These are phyloP conservation scores for Buteo buteo DNA, from an alignment of 2,113 vertebrate species.

Conservation along the genomic window DNA sequence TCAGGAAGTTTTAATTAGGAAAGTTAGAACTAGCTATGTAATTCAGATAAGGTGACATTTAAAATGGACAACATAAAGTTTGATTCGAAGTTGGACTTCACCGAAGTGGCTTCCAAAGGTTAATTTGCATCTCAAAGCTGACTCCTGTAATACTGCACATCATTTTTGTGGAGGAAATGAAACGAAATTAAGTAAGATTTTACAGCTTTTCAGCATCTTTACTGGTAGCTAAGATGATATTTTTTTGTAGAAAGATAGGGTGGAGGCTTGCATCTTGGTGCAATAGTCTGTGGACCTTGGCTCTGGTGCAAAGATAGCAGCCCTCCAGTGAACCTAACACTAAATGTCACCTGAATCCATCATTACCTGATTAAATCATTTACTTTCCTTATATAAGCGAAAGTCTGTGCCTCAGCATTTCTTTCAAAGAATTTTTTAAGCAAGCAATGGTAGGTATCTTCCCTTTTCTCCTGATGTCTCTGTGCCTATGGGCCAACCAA, in stretches of 20 bases:
- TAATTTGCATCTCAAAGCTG: neutral
- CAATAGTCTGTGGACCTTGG: conserved; percentile 53
- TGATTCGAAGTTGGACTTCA: neutral
- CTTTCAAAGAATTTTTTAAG: conserved; percentile 54
- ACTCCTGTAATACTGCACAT: neutral
- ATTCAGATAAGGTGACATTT: conserved; percentile 27
- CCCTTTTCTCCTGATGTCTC: neutral
- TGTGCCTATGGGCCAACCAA: neutral
- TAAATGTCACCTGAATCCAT: conserved; percentile 78
- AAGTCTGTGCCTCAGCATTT: conserved; percentile 51
- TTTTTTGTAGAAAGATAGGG: neutral
- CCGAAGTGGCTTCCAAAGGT: neutral
- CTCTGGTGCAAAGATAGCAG: conserved; percentile 80
- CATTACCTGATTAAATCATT: conserved; percentile 83
- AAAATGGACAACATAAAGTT: neutral
- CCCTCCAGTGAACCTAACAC: conserved; percentile 70
- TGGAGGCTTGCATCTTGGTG: neutral
- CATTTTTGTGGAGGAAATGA: conserved; percentile 1
- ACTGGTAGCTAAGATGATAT: neutral
- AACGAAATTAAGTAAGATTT: conserved; percentile 17
- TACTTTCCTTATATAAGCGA: conserved; percentile 60
- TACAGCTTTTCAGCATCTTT: neutral
- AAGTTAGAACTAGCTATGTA: conserved; percentile 8
- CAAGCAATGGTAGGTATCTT: conserved; percentile 12
- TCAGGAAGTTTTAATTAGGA: neutral